Evolutionary conservation across 2,888 invertebrate genomes (phyloP).

Genomic region (Amiota minor): DNA sequence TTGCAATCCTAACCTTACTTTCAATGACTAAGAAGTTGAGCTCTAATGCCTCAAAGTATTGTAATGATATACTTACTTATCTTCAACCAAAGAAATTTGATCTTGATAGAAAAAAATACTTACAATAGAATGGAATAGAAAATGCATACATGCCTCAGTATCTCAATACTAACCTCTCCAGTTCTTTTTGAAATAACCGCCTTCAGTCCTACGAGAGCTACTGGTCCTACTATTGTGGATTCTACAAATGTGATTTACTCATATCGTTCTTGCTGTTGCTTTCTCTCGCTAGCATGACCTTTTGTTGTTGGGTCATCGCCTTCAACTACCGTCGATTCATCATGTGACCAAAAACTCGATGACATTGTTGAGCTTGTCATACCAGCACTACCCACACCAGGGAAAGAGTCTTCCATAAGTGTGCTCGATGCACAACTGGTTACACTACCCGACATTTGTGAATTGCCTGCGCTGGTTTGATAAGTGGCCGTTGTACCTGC

Average conservation of each 20-base stretch:
- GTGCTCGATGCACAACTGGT: constrained; percentile 89
- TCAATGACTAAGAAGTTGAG: constrained; percentile 58
- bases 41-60: constrained; percentile 56
- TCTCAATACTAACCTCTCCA: constrained; percentile 61
- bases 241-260: constrained; percentile 40
- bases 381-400: constrained; percentile 59
- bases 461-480: constrained; percentile 88
- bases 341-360: constrained; percentile 66
- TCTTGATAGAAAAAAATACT: background rate
- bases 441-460: constrained; percentile 88
- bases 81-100: constrained; percentile 14
- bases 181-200: constrained; percentile 55
- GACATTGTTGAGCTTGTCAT: constrained; percentile 61
- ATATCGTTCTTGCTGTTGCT: background rate
- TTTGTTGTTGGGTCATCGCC: constrained; percentile 23
- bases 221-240: constrained; percentile 10
- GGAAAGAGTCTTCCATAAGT: constrained; percentile 79
- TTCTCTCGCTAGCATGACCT: constrained; percentile 42
- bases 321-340: constrained; percentile 65
- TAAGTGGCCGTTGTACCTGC: constrained; percentile 89
- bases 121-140: too few relatives aligned
- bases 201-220: constrained; percentile 26
- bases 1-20: constrained; percentile 33
- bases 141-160: constrained; percentile 44
- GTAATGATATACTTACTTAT: background rate